phyloP scores from a whole-genome alignment of 2,113 vertebrate species.

The Ia io region DNA sequence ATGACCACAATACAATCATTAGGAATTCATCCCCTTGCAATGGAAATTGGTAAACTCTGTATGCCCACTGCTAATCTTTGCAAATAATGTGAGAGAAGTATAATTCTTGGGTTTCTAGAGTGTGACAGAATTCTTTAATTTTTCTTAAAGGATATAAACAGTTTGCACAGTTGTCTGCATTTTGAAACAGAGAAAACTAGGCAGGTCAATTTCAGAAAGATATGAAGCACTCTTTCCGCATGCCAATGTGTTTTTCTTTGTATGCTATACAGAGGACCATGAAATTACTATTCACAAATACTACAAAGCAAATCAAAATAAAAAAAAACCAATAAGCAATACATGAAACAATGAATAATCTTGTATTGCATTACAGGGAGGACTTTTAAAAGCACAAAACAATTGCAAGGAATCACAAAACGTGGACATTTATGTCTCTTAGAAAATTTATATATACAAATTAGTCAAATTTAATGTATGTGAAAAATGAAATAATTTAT shows the following conservation, averaged over 20 bases:
- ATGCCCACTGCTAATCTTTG: not conserved
- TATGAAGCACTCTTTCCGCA: not conserved
- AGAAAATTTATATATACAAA: not conserved
- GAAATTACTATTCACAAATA: not conserved
- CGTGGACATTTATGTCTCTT: not conserved
- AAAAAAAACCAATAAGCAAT: not conserved
- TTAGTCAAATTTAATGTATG: not conserved
- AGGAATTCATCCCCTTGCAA: not conserved
- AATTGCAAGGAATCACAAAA: not conserved
- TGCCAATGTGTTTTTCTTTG: not conserved
- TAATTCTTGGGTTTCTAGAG: not conserved
- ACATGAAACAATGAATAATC: not conserved
- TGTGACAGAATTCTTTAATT: constrained; percentile 3
- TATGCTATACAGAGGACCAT: not conserved
- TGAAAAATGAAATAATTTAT: not conserved
- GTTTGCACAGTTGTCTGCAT: not conserved
- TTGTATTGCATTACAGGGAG: not conserved
- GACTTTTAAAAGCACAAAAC: not conserved
- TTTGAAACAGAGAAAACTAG: constrained; percentile 34
- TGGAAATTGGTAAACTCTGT: not conserved
- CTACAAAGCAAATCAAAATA: not conserved
- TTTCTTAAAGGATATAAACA: not conserved
- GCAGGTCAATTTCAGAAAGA: not conserved
- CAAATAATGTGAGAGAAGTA: not conserved
- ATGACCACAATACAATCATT: not conserved